A percentile compares a stretch with the other conserved stretches of the same genome.
Conservation (phyloP, 23 tunicate species). For the Ciona savignyi region DNA sequence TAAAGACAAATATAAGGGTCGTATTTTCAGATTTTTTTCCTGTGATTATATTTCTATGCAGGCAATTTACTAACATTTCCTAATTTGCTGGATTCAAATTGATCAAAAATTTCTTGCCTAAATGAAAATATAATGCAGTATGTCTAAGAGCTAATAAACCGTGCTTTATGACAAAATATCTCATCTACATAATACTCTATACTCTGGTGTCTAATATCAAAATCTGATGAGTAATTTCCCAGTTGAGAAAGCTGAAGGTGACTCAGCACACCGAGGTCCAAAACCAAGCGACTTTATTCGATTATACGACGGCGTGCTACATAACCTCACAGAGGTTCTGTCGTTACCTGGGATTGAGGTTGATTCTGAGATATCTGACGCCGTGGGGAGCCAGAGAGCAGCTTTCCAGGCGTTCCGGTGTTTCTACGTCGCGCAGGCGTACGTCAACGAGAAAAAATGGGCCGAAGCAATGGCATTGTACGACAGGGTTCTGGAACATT, state of each 20-base stretch:
- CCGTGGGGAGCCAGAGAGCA: constrained; percentile 26
- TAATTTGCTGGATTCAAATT: too few relatives aligned
- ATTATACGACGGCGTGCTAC: constrained; percentile 62
- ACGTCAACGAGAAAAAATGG: constrained; percentile 59
- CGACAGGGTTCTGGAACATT: constrained; percentile 59
- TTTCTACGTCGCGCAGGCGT: constrained; percentile 64
- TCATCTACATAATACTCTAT: too few relatives aligned
- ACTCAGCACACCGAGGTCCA: constrained; percentile 20
- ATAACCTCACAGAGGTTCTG: constrained; percentile 45
- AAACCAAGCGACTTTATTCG: constrained; percentile 72
- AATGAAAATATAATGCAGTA: too few relatives aligned
- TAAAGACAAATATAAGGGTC: too few relatives aligned
- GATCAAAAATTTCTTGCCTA: too few relatives aligned
- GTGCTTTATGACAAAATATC: too few relatives aligned
- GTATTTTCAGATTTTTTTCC: too few relatives aligned
- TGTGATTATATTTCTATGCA: too few relatives aligned
- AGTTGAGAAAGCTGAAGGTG: constrained; percentile 17
- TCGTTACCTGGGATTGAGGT: constrained; percentile 35
- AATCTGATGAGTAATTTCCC: too few relatives aligned
- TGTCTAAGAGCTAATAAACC: too few relatives aligned
- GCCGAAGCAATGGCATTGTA: constrained; percentile 87
- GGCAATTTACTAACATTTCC: too few relatives aligned
- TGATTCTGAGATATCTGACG: constrained; percentile 31
- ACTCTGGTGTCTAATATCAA: too few relatives aligned
- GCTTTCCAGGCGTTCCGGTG: constrained; percentile 71